These are phyloP conservation scores for Apamea anceps DNA, from an alignment of 2,888 invertebrate genomes.

Conservation along the genomic window DNA sequence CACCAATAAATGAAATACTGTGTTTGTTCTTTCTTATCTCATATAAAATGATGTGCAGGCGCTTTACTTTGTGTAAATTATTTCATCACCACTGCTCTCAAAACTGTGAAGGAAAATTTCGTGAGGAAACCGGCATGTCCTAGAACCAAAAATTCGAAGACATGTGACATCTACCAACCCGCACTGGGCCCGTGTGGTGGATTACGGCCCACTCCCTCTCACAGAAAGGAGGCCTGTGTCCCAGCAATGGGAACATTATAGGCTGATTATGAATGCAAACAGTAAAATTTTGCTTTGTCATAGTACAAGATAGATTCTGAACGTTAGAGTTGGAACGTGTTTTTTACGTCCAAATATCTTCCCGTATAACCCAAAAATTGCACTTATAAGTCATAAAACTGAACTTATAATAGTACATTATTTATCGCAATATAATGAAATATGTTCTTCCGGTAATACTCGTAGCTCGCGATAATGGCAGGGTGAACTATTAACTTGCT, in stretches of 20 bases:
- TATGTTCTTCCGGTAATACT: constrained; percentile 1
- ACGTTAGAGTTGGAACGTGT: neutral
- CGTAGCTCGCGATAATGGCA: neutral
- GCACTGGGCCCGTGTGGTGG: too few relatives aligned
- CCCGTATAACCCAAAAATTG: constrained; percentile 55
- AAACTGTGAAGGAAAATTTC: too few relatives aligned
- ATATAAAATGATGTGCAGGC: neutral
- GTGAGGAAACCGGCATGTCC: too few relatives aligned
- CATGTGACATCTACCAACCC: too few relatives aligned
- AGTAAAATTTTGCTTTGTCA: neutral
- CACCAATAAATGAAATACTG: neutral
- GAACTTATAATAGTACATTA: constrained; percentile 64
- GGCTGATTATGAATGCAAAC: neutral
- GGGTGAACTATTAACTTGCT: neutral
- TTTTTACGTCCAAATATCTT: constrained; percentile 5
- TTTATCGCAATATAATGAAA: constrained; percentile 30
- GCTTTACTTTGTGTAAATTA: too few relatives aligned
- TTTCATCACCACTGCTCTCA: too few relatives aligned
- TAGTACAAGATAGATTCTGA: neutral
- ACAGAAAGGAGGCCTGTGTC: too few relatives aligned
- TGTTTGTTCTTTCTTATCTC: neutral
- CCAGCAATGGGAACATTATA: too few relatives aligned
- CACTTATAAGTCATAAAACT: constrained; percentile 62
- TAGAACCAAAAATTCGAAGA: too few relatives aligned
- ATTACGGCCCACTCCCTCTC: too few relatives aligned